Evolutionary conservation across 1,140 invertebrate species (phyloP), one percentile per base, ranked within the genome.

Genomic region (Drosophila willistoni): DNA sequence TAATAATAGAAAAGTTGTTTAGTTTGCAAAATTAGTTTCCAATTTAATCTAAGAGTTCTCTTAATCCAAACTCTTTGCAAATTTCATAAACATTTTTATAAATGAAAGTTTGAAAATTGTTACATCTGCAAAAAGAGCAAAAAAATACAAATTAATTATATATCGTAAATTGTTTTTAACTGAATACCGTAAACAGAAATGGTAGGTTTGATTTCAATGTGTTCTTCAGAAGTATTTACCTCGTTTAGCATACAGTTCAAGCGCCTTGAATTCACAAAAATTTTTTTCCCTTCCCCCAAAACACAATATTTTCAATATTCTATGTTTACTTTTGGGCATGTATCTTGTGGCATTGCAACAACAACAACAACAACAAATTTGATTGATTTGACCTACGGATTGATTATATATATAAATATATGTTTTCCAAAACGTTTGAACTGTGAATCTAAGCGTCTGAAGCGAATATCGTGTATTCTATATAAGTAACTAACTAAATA

Each of bases 381-480:
- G 67, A 83, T 77, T 81, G 63, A 64, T 74, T 74, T 65, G 68
- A 77, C 56, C 54, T 51, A 74, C 44, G 64, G 73, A 81, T 77
- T 83, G 76, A 62, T 84, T 73, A 77, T 44, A 44, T 44, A 44
- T 17, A 29, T 29, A 29, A 6, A 29, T 29, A 71, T 47, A n/a
- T 79, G 73, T 76, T 73, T 82, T 67, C 73, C 65, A 73, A 74
- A 64, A 66, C 80, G 83, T 87, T 89, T 87, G 84, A 79, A 87
- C 83, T 89, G 29, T 29, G 79, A 73, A 70, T 71, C 83, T 87
- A 79, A 89, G 62, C 36, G 36, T 39, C 83, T 60, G 19, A 78
- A 60, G 42, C 56, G 33, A 60, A 47, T 62, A 57, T 64, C 63
- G 62, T 64, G 75, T 73, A 67, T 79, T 68, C 47, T 64, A 65